These are phyloP conservation scores for Picathartes gymnocephalus DNA, from an alignment of 2,113 vertebrate genomes.

Conservation along the genomic window DNA sequence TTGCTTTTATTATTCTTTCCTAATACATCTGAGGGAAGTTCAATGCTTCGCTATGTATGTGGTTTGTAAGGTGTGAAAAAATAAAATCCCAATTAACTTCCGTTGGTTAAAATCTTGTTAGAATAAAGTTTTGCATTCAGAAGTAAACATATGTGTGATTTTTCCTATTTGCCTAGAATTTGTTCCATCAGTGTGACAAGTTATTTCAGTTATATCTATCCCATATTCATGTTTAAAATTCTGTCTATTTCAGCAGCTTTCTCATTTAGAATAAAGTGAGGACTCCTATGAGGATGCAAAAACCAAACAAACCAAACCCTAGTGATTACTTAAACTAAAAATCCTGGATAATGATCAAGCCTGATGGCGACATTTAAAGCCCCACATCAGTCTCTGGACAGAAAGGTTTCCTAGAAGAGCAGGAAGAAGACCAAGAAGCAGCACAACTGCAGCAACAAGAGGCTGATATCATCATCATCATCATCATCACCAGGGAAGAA, in stretches of 20 bases:
- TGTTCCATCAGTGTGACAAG: background rate
- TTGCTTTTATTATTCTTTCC: background rate
- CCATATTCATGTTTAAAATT: background rate
- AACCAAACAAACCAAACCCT: background rate
- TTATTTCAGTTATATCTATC: background rate
- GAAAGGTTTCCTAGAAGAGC: background rate
- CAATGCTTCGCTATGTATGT: background rate
- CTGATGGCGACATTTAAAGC: background rate
- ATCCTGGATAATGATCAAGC: background rate
- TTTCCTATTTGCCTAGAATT: background rate
- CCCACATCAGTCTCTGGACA: background rate
- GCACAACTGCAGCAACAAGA: background rate
- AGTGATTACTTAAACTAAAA: background rate
- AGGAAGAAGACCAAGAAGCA: background rate
- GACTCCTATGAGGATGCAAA: background rate
- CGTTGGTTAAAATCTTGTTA: background rate
- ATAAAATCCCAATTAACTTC: background rate
- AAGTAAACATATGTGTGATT: background rate
- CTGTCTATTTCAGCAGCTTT: background rate
- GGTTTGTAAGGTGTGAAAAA: background rate
- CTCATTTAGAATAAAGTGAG: background rate
- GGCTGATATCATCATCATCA: background rate
- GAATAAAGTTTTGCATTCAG: background rate
- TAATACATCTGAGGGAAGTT: background rate
- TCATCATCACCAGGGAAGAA: background rate